phyloP scores from a whole-genome alignment of 2,888 invertebrate genomes.

The Drosophila limbata region DNA sequence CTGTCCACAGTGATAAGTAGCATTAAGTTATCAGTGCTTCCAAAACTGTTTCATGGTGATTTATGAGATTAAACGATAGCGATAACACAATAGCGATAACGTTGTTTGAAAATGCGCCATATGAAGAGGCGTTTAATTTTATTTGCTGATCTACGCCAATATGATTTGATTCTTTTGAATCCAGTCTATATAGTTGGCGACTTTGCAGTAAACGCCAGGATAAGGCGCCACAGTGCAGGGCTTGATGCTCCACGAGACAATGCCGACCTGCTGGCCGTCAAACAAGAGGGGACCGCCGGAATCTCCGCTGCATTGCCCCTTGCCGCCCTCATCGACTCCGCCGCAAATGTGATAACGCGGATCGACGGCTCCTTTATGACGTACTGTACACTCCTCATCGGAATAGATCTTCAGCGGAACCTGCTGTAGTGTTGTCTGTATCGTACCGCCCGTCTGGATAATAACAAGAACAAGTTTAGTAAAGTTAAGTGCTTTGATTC shows the following conservation, averaged over 20 bases:
- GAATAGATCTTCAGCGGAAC: conserved; percentile 84
- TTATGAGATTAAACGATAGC: not conserved
- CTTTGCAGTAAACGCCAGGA: conserved; percentile 85
- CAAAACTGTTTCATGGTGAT: not conserved
- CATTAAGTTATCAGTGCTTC: not conserved
- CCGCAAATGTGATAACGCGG: conserved; percentile 85
- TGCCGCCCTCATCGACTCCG: conserved; percentile 78
- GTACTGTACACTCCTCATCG: conserved; percentile 80
- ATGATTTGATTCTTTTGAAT: conserved; percentile 68
- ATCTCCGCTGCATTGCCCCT: conserved; percentile 84
- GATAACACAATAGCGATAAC: not conserved
- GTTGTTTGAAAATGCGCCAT: not conserved
- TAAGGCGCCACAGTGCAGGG: conserved; percentile 84
- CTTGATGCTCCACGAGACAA: conserved; percentile 86
- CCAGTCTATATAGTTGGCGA: conserved; percentile 83
- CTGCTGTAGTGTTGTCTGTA: conserved; percentile 82
- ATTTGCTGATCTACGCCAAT: conserved; percentile 49
- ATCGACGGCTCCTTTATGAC: conserved; percentile 71
- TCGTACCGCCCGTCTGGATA: conserved; percentile 79
- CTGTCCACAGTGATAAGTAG: too few species aligned
- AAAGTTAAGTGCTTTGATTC: not conserved
- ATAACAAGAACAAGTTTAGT: not conserved
- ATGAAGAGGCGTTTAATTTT: not conserved
- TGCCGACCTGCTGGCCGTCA: conserved; percentile 82
- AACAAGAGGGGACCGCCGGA: conserved; percentile 83